These are phyloP conservation scores for Rattus norvegicus DNA, from an alignment of 2,113 vertebrate genomes.

Conservation along the genomic window GRCr8 NC_086019.1:192122501-192123000, in stretches of 20 bases:
- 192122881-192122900: background rate
- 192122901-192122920: conserved; percentile 27
- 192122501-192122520: background rate
- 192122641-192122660: background rate
- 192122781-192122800: background rate
- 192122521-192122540: background rate
- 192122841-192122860: background rate
- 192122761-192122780: background rate
- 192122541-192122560: background rate
- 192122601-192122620: background rate
- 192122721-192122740: background rate
- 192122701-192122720: background rate
- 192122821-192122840: background rate
- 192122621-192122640: background rate
- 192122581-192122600: background rate
- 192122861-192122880: background rate
- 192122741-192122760: background rate
- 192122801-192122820: background rate
- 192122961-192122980: background rate
- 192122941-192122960: background rate
- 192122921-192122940: conserved; percentile 5
- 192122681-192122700: background rate
- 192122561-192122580: background rate
- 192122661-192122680: background rate
- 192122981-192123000: background rate